Percentiles rank a stretch among this genome's conserved stretches.
Conservation (phyloP, 2,797 vertebrate species). For the Epinephelus awoara region DNA sequence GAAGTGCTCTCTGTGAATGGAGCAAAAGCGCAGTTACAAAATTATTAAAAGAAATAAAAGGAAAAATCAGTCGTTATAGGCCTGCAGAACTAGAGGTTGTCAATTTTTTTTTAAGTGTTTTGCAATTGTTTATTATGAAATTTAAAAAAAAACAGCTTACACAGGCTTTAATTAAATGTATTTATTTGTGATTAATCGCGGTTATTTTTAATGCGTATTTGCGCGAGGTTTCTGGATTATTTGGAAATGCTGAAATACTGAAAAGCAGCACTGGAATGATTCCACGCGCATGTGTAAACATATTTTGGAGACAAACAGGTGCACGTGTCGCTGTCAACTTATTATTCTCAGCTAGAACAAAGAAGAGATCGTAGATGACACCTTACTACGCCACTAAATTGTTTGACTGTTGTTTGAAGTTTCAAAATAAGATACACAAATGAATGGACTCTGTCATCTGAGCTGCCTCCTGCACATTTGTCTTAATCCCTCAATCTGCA, state of each 20-base stretch:
- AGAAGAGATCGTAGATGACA: conserved; percentile 46
- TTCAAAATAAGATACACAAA: conserved; percentile 40
- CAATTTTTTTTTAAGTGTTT: background rate
- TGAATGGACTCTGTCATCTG: conserved; percentile 46
- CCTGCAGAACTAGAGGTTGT: background rate
- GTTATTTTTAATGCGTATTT: background rate
- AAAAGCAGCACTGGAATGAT: conserved; percentile 12
- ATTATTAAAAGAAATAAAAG: background rate
- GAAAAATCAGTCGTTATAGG: background rate
- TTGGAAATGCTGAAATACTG: background rate
- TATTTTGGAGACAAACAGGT: conserved; percentile 62
- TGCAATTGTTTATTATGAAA: background rate
- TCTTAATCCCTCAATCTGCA: conserved; percentile 24
- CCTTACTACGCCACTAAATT: background rate
- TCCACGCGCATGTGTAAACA: conserved; percentile 24
- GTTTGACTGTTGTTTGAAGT: conserved; percentile 2
- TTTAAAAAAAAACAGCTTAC: background rate
- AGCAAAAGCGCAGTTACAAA: conserved; percentile 1
- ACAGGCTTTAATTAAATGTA: background rate
- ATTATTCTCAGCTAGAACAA: conserved; percentile 32
- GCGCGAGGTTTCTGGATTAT: background rate
- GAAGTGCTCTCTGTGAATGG: conserved; percentile 18
- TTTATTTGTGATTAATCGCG: background rate
- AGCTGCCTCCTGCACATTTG: conserved; percentile 31
- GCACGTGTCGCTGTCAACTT: conserved; percentile 45